These are phyloP conservation scores for Mythimna vitellina DNA, from an alignment of 2,888 invertebrate species.

Conservation along the genomic window DNA sequence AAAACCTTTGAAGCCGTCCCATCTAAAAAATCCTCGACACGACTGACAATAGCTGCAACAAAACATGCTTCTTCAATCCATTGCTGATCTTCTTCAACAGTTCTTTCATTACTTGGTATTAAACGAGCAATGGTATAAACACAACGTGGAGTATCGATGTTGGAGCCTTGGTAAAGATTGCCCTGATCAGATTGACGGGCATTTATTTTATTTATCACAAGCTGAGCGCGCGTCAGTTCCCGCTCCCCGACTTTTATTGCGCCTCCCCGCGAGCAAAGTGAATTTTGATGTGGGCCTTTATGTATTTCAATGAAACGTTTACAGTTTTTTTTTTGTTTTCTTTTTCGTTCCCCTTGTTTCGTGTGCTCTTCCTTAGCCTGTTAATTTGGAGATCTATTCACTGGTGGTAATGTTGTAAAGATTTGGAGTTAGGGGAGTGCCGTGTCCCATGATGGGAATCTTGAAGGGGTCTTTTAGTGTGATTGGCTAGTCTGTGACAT, in stretches of 20 bases:
- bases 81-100: slow-evolving; percentile 27
- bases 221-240: slow-evolving; percentile 68
- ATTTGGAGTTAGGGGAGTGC: slow-evolving; percentile 33
- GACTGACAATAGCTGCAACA: slow-evolving; percentile 37
- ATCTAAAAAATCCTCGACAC: slow-evolving; percentile 61
- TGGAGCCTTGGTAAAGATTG: slow-evolving; percentile 55
- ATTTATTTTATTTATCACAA: slow-evolving; percentile 76
- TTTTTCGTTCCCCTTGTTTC: slow-evolving; percentile 57
- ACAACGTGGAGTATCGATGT: slow-evolving; percentile 39
- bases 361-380: slow-evolving; percentile 50
- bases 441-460: slow-evolving; percentile 17
- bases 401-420: slow-evolving; percentile 46
- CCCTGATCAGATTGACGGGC: slow-evolving; percentile 69
- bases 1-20: slow-evolving; percentile 52
- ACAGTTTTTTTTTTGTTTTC: slow-evolving; percentile 67
- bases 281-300: slow-evolving; percentile 86
- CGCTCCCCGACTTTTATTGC: slow-evolving; percentile 76
- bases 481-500: slow-evolving; percentile 25
- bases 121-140: slow-evolving; percentile 55
- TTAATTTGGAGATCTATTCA: slow-evolving; percentile 62
- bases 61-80: slow-evolving; percentile 34
- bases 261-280: slow-evolving; percentile 82
- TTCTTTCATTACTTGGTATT: background rate
- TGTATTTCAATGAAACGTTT: slow-evolving; percentile 81
- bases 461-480: slow-evolving; percentile 29